phyloP scores from a whole-genome alignment of 2,113 vertebrate species.

The Egretta garzetta region DNA sequence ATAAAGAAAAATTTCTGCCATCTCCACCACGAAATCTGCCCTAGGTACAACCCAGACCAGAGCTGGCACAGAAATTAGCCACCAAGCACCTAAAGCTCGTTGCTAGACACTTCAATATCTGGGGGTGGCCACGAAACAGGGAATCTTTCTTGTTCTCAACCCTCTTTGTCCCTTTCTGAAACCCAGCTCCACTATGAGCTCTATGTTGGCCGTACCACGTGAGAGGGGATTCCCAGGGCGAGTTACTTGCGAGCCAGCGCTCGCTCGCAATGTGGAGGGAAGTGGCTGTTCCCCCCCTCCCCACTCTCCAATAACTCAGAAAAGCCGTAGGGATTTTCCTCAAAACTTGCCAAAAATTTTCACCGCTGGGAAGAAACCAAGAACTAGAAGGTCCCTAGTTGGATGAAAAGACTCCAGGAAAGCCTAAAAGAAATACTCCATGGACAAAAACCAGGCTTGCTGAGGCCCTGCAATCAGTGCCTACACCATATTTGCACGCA shows the following conservation, averaged over 20 bases:
- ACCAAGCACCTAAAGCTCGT: background rate
- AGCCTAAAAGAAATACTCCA: background rate
- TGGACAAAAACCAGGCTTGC: rapidly evolving
- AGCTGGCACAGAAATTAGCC: background rate
- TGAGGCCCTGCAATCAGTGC: background rate
- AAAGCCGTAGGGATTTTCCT: slow-evolving; percentile 56
- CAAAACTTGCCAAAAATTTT: slow-evolving; percentile 40
- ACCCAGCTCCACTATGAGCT: background rate
- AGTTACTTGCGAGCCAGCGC: background rate
- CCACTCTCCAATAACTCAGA: background rate
- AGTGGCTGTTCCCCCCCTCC: background rate
- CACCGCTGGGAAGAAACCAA: background rate
- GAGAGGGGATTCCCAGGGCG: slow-evolving; percentile 33
- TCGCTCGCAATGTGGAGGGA: rapidly evolving
- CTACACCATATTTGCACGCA: background rate
- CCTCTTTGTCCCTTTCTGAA: background rate
- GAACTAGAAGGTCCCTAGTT: background rate
- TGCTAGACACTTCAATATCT: background rate
- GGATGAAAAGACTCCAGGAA: background rate
- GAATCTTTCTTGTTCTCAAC: background rate
- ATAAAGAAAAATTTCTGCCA: background rate
- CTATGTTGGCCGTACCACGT: background rate
- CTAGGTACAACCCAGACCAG: background rate
- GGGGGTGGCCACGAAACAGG: background rate
- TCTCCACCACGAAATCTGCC: background rate